Evolutionary conservation across 64 coral and sea anemone species (phyloP).

Genomic region (Anthopleura sola): DNA sequence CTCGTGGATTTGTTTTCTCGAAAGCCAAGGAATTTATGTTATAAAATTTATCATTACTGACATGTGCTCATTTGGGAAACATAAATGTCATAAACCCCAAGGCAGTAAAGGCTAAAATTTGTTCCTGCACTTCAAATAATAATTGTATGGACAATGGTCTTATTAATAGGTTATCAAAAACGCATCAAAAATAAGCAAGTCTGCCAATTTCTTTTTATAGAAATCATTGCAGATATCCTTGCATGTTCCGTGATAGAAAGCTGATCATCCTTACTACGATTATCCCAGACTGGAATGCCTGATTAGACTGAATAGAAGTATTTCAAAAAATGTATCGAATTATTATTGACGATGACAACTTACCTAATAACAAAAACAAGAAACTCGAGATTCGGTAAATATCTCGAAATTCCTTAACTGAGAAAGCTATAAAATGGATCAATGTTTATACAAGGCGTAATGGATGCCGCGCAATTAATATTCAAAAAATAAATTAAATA

Average conservation of each 20-base stretch:
- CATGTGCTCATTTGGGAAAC: too few relatives aligned
- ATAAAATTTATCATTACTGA: too few relatives aligned
- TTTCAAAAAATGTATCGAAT: background rate
- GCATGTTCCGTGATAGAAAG: background rate
- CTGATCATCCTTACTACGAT: background rate
- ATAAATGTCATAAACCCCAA: too few relatives aligned
- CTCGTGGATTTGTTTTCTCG: background rate
- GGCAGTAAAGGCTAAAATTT: too few relatives aligned
- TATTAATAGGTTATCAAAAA: too few relatives aligned
- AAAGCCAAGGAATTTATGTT: background rate
- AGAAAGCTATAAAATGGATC: background rate
- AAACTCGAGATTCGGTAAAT: background rate
- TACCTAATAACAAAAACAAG: background rate
- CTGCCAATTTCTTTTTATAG: background rate
- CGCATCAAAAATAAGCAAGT: too few relatives aligned
- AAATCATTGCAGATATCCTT: background rate
- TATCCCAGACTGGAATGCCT: slow-evolving; percentile 5
- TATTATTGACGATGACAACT: background rate
- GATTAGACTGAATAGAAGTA: background rate
- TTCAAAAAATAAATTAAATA: background rate
- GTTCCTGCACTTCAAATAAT: too few relatives aligned
- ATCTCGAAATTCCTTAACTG: background rate
- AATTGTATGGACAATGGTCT: too few relatives aligned
- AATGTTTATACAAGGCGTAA: background rate
- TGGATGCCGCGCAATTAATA: background rate